Percentiles rank a stretch among this genome's conserved stretches.
These are phyloP conservation scores for Neosilurus hyrtlii DNA, from an alignment of 2,797 vertebrate genomes.

Conservation along the genomic window DNA sequence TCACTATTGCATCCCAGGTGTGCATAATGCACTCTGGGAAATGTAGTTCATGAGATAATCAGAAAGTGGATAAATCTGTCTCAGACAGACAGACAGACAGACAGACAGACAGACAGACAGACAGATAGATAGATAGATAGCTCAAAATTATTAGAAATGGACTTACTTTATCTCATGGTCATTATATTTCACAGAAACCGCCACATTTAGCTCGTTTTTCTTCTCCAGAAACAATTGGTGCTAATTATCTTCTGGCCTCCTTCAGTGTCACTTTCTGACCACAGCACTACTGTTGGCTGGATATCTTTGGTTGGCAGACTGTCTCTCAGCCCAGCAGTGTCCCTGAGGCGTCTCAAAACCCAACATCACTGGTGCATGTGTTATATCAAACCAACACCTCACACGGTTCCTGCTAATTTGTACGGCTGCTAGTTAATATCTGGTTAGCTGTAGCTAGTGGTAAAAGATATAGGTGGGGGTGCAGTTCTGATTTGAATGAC, in stretches of 20 bases:
- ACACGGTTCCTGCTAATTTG: not conserved
- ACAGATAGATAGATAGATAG: too few relatives aligned
- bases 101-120: too few relatives aligned
- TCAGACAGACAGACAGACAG: too few relatives aligned
- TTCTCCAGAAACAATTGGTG: not conserved
- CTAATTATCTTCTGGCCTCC: slow-evolving; percentile 1
- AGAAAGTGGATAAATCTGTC: too few relatives aligned
- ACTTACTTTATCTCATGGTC: not conserved
- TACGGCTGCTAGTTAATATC: not conserved
- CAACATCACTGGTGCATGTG: not conserved
- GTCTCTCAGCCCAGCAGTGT: too few relatives aligned
- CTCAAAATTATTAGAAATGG: too few relatives aligned
- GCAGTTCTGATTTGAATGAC: too few relatives aligned
- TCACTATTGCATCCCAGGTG: too few relatives aligned
- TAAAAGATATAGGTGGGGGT: too few relatives aligned
- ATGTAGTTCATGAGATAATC: too few relatives aligned
- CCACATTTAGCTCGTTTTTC: not conserved
- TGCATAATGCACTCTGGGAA: too few relatives aligned
- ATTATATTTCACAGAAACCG: not conserved
- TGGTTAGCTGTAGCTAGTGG: not conserved
- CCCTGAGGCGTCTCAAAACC: slow-evolving; percentile 1
- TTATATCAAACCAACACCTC: not conserved
- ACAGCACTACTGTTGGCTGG: slow-evolving; percentile 1
- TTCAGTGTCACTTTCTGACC: not conserved
- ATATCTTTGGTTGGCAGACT: not conserved